Evolutionary conservation across 2,888 invertebrate species (phyloP).

Genomic region (Acleris holmiana): DNA sequence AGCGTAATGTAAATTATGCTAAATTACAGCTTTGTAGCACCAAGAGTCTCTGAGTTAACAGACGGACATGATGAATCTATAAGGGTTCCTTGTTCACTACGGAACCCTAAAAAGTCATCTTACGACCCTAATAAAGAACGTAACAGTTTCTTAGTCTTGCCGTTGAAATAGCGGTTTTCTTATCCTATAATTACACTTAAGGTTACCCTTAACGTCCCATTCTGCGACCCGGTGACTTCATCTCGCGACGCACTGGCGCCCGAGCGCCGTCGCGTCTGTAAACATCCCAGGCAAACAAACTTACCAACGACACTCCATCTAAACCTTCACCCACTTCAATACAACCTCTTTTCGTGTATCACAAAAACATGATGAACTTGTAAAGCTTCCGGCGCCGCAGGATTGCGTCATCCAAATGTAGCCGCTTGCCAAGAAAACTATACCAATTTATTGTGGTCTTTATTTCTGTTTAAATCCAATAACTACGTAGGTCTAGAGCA

Average conservation of each 20-base stretch:
- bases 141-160: not conserved
- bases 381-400: conserved; percentile 45
- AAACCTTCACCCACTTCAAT: not conserved
- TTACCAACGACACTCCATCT: conserved; percentile 2
- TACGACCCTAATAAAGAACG: not conserved
- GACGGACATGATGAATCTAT: too few relatives aligned
- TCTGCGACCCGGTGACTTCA: conserved; percentile 23
- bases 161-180: conserved; percentile 1
- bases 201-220: not conserved
- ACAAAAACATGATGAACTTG: not conserved
- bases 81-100: too few relatives aligned
- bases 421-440: conserved; percentile 54
- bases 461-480: conserved; percentile 23
- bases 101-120: too few relatives aligned
- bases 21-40: too few relatives aligned
- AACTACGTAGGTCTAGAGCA: conserved; percentile 42
- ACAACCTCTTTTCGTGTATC: not conserved
- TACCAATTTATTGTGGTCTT: conserved; percentile 51
- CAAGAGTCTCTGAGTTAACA: too few relatives aligned
- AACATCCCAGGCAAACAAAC: conserved; percentile 44
- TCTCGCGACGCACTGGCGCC: conserved; percentile 42
- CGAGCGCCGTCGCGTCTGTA: conserved; percentile 57
- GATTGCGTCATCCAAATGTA: conserved; percentile 57
- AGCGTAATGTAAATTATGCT: too few relatives aligned
- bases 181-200: conserved; percentile 1